Evolutionary conservation across 2,797 vertebrate species (phyloP).

Genomic region (Hemibagrus guttatus): DNA sequence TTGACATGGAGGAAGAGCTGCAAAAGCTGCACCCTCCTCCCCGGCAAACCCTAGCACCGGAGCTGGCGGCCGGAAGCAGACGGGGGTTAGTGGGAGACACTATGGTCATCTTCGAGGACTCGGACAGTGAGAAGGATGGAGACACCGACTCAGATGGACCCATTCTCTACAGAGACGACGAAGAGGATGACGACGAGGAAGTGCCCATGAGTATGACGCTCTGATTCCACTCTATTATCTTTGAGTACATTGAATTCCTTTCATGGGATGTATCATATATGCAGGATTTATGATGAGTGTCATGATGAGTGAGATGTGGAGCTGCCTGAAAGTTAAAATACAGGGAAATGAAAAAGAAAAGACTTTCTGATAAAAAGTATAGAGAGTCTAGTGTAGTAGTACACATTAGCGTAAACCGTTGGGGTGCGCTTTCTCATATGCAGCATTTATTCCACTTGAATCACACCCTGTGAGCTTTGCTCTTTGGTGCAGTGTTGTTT

Average conservation of each 20-base stretch:
- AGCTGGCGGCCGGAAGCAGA: constrained; percentile 71
- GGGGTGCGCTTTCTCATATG: neutral
- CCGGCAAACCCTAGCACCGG: constrained; percentile 16
- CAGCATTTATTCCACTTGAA: neutral
- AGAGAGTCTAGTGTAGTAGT: neutral
- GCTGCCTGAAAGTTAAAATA: neutral
- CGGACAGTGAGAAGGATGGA: constrained; percentile 78
- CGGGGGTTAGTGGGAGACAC: constrained; percentile 74
- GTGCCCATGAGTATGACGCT: constrained; percentile 66
- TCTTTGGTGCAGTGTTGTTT: neutral
- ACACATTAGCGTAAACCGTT: neutral
- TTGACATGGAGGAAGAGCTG: constrained; percentile 84
- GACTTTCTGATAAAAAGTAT: no score
- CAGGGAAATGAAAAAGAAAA: neutral
- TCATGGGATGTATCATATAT: neutral
- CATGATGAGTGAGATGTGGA: neutral
- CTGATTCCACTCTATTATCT: neutral
- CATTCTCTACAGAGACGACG: constrained; percentile 81
- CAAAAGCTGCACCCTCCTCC: constrained; percentile 61
- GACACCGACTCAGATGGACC: constrained; percentile 85
- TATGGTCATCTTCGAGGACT: constrained; percentile 75
- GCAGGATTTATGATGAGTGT: neutral
- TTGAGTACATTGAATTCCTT: neutral
- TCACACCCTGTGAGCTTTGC: neutral
- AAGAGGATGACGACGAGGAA: constrained; percentile 71